Conservation (phyloP, 1,140 invertebrate genomes). For the Argopecten irradians region DNA sequence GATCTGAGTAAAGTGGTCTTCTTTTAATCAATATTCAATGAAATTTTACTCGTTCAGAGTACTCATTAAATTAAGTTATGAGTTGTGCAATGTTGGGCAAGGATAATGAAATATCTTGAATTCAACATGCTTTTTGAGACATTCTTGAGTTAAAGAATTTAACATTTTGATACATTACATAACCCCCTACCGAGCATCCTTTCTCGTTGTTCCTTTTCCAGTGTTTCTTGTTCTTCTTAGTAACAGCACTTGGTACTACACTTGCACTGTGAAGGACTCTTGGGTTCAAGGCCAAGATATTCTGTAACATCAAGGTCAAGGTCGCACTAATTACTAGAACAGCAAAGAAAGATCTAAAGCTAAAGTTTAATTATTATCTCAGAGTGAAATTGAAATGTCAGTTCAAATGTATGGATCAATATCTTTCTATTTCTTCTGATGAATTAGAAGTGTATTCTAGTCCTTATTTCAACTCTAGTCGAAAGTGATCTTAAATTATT, state of each 20-base stretch:
- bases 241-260: constrained; percentile 87
- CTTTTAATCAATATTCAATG: not conserved
- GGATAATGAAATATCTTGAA: not conserved
- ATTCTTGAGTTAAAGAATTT: not conserved
- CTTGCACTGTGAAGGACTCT: constrained; percentile 85
- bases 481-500: no score
- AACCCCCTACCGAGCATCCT: constrained; percentile 86
- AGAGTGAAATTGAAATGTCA: not conserved
- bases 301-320: constrained; percentile 61
- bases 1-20: not conserved
- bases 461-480: not conserved
- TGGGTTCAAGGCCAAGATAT: constrained; percentile 89
- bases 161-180: not conserved
- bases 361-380: not conserved
- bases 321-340: no score
- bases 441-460: not conserved
- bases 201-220: constrained; percentile 96
- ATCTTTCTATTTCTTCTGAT: not conserved
- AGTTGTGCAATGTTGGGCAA: not conserved
- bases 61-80: not conserved
- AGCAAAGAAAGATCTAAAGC: no score
- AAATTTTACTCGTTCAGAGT: not conserved
- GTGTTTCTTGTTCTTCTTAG: constrained; percentile 92
- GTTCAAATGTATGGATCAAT: not conserved
- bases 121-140: not conserved